phyloP scores from a whole-genome alignment of 2,888 invertebrate species.

The Fragum sueziense region DNA sequence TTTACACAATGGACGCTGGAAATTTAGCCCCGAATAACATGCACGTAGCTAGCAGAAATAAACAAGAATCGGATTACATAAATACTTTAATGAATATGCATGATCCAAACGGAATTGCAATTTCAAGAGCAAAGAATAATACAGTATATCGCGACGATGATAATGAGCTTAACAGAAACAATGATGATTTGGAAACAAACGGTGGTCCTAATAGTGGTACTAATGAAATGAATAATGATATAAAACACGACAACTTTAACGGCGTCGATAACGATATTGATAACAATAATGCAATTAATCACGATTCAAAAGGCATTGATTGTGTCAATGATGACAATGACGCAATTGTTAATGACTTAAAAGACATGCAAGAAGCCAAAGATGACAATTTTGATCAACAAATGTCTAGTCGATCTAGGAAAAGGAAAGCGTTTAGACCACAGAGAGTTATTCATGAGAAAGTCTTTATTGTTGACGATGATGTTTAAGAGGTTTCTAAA shows the following conservation, averaged over 20 bases:
- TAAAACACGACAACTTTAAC: neutral
- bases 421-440: conserved; percentile 46
- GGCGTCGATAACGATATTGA: neutral
- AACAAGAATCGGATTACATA: neutral
- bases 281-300: neutral
- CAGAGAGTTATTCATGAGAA: conserved; percentile 39
- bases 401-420: conserved; percentile 11
- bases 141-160: no score
- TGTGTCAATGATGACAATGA: neutral
- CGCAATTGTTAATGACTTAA: neutral
- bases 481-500: no score
- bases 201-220: no score
- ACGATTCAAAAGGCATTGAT: neutral
- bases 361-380: neutral
- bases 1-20: neutral
- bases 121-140: neutral
- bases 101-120: neutral
- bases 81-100: neutral
- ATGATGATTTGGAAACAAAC: no score
- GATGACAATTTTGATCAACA: neutral
- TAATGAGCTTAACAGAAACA: no score
- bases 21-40: neutral
- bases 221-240: no score
- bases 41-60: neutral
- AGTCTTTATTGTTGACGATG: neutral